Conservation (phyloP, 2,113 vertebrate species). For the Kryptolebias marmoratus region DNA sequence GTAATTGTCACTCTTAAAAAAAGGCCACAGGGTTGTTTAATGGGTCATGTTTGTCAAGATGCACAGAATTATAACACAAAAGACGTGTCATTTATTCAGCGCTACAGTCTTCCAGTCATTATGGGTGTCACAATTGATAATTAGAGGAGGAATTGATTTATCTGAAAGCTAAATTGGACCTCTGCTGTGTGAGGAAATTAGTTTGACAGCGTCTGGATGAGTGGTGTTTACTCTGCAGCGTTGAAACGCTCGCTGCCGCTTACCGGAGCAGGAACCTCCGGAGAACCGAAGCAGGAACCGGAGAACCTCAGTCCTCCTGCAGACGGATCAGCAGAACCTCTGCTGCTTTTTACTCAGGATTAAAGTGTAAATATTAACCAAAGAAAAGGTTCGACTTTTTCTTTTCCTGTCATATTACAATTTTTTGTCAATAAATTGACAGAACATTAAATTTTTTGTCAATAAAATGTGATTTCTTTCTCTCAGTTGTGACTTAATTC, state of each 20-base stretch:
- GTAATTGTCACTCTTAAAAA: slow-evolving; percentile 77
- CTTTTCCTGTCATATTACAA: no score
- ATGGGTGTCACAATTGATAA: slow-evolving; percentile 78
- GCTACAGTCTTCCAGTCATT: slow-evolving; percentile 73
- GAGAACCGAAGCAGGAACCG: slow-evolving; percentile 6
- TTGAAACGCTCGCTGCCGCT: slow-evolving; percentile 39
- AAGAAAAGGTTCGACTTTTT: no score
- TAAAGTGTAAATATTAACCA: background rate
- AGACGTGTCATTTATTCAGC: slow-evolving; percentile 75
- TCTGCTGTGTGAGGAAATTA: slow-evolving; percentile 68
- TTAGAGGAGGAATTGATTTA: slow-evolving; percentile 72
- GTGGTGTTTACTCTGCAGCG: slow-evolving; percentile 58
- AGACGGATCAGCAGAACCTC: no score
- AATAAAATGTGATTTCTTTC: no score
- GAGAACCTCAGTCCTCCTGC: background rate
- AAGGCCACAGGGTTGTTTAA: slow-evolving; percentile 78
- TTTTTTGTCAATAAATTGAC: no score
- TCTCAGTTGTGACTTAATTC: no score
- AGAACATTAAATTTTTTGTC: no score
- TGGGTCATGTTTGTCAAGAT: slow-evolving; percentile 83
- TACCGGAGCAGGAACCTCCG: slow-evolving; percentile 26
- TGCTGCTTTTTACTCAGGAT: slow-evolving; percentile 24
- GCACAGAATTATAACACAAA: slow-evolving; percentile 79
- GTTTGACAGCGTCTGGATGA: slow-evolving; percentile 71
- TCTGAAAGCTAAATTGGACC: slow-evolving; percentile 74